phyloP scores from a whole-genome alignment of 23 tunicate species.

The Oikopleura dioica region DNA sequence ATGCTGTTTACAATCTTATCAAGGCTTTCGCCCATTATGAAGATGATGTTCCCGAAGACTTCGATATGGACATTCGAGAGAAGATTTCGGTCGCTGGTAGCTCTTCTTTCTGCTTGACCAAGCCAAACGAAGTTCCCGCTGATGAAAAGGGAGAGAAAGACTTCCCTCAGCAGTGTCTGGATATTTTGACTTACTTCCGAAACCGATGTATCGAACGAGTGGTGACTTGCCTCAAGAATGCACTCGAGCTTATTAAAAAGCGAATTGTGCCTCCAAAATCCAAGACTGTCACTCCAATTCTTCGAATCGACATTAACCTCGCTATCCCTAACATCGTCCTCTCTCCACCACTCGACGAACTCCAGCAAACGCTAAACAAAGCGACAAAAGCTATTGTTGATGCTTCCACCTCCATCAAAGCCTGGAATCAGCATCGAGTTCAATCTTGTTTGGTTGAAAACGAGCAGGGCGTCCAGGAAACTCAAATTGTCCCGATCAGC shows the following conservation, averaged over 20 bases:
- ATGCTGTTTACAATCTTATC: constrained; percentile 50
- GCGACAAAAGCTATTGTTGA: constrained; percentile 27
- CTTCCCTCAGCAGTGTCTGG: constrained; percentile 29
- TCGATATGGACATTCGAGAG: background rate
- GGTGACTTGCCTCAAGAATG: constrained; percentile 45
- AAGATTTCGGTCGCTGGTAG: background rate
- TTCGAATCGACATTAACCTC: constrained; percentile 37
- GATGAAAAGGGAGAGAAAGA: background rate
- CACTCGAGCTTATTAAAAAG: constrained; percentile 27
- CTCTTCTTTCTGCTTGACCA: background rate
- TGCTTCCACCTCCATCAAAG: background rate
- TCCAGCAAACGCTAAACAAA: constrained; percentile 34
- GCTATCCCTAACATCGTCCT: constrained; percentile 58
- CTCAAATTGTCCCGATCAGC: background rate
- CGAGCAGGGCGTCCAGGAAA: background rate
- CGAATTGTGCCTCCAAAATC: constrained; percentile 13
- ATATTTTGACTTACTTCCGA: constrained; percentile 58
- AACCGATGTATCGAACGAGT: constrained; percentile 51
- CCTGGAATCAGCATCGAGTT: background rate
- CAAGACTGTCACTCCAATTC: constrained; percentile 35
- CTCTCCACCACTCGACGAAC: constrained; percentile 59
- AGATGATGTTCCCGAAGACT: background rate
- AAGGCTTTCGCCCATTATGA: constrained; percentile 27
- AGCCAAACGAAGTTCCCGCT: background rate
- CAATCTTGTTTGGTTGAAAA: background rate